Conservation (phyloP, 2,797 vertebrate species). For the Acanthornis magna region DNA sequence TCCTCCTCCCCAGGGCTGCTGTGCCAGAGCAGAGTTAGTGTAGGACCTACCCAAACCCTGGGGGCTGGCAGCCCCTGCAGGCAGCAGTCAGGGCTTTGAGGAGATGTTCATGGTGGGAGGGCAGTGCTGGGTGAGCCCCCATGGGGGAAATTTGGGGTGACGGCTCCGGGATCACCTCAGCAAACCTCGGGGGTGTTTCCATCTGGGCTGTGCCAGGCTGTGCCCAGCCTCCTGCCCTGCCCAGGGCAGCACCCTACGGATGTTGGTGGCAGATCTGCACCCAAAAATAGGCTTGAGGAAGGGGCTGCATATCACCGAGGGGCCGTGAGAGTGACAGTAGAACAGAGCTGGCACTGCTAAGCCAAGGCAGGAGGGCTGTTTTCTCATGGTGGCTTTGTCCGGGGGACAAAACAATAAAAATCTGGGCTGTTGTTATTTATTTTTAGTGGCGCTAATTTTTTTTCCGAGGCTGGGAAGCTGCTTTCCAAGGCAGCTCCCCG, state of each 20-base stretch:
- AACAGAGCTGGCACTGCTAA: accelerated
- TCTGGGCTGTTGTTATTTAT: not conserved
- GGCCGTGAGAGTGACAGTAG: accelerated
- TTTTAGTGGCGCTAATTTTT: not conserved
- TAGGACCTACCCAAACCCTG: not conserved
- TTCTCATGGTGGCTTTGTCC: not conserved
- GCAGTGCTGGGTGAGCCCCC: accelerated
- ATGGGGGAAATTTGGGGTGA: accelerated
- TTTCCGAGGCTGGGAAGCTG: not conserved
- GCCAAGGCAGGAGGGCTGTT: not conserved
- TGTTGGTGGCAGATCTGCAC: accelerated
- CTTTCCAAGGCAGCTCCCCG: slow-evolving; percentile 25
- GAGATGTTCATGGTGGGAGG: accelerated
- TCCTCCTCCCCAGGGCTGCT: not conserved
- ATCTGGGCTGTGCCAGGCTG: not conserved
- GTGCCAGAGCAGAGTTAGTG: not conserved
- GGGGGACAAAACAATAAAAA: not conserved
- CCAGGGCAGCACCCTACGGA: accelerated
- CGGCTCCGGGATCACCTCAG: accelerated
- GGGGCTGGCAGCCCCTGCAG: not conserved
- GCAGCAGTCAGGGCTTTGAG: accelerated
- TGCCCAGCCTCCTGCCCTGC: not conserved
- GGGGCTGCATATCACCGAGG: accelerated
- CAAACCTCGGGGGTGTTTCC: not conserved
- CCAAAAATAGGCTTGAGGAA: not conserved